Evolutionary conservation across 2,113 vertebrate species (phyloP).

Genomic region (Aldabrachelys gigantea): DNA sequence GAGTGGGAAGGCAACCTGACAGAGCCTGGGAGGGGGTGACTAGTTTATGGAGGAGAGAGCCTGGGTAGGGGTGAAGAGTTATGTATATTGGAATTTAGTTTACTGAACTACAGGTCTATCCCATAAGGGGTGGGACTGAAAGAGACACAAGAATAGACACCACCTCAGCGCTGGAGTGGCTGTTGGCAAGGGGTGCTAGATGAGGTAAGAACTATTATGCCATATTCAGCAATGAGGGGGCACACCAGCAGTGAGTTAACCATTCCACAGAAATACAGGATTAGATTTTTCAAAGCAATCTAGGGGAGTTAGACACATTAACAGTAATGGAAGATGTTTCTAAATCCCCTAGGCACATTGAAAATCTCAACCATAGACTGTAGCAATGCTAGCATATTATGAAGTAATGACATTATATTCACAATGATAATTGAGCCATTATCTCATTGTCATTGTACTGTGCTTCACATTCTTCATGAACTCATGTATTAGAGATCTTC

Average conservation of each 20-base stretch:
- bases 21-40: background rate
- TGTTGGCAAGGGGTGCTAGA: background rate
- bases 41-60: no score
- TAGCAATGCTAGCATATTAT: conserved; percentile 25
- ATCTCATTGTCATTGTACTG: conserved; percentile 28
- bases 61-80: background rate
- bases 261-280: background rate
- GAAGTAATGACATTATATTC: background rate
- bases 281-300: background rate
- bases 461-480: conserved; percentile 50
- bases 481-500: conserved; percentile 31
- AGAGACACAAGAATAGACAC: background rate
- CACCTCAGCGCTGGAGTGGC: background rate
- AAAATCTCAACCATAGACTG: conserved; percentile 29
- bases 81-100: background rate
- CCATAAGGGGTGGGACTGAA: background rate
- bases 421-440: conserved; percentile 35
- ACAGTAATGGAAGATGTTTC: background rate
- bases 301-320: background rate
- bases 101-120: background rate
- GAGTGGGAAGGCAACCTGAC: background rate
- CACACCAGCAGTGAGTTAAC: background rate
- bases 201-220: background rate
- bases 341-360: conserved; percentile 17
- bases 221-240: background rate